Conservation (phyloP, 2,797 vertebrate species). For the Prunella strophiata region DNA sequence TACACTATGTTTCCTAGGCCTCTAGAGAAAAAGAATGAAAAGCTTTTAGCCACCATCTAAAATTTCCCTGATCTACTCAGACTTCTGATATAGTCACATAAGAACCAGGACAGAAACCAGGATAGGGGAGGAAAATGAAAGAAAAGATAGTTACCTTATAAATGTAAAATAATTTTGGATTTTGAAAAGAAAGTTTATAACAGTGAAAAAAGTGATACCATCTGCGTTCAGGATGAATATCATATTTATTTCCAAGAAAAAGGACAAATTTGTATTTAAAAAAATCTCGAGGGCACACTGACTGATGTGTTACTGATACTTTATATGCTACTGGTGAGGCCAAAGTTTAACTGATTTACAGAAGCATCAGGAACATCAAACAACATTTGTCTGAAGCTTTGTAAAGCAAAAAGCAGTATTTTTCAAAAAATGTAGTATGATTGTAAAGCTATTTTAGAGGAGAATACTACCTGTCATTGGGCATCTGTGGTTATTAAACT, state of each 20-base stretch:
- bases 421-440: neutral
- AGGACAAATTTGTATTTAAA: neutral
- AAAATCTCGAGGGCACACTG: neutral
- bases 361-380: neutral
- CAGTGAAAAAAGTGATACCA: neutral
- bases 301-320: neutral
- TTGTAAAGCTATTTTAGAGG: neutral
- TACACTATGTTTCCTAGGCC: neutral
- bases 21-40: neutral
- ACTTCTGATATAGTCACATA: neutral
- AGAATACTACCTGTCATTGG: conserved; percentile 39
- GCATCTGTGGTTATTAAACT: conserved; percentile 45
- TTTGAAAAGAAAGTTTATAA: neutral
- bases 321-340: neutral
- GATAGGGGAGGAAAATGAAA: neutral
- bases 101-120: neutral
- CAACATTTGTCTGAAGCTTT: neutral
- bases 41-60: neutral
- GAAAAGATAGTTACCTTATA: neutral
- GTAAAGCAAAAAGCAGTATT: neutral
- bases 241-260: neutral
- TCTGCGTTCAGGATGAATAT: neutral
- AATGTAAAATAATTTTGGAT: neutral
- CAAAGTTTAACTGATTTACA: neutral
- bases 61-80: neutral